Base-by-base conservation (phyloP, 2,888 invertebrate species). In the Hydrotaea cyrtoneurina region DNA sequence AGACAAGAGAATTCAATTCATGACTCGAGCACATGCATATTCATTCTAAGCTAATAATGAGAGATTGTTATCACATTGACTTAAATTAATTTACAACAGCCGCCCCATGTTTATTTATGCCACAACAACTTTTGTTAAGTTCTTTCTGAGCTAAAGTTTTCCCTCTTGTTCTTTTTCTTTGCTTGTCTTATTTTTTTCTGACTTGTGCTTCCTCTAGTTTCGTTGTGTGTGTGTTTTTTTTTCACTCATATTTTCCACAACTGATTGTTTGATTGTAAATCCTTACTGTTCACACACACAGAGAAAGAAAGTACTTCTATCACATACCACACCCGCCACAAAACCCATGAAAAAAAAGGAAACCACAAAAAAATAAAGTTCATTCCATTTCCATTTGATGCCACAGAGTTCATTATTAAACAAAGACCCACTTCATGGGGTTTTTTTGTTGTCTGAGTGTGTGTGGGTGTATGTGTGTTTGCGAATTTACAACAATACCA, bases 11-110 rank as follows among this genome's bases (percentile, higher is more conserved):
- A 75, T 75, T 78, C 69, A 39, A 72, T 69, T 77, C 64, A 77
- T 57, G 39, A 31, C 55, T 71, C 66, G 57, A 73, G 57, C n/a
- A 62, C 76, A 71, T 78, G 71, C 71, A 43, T 46, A 53, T 62
- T 74, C 66, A 73, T 62, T 69, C 31, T 69, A 23, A 57, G 72
- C 59, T 78, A 72, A 57, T 78, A 78, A 84, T 72, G 23, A 21
- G 23, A 21, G 71, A 84, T 81, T 81, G 57, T 69, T 77, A 82
- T 81, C 76, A 76, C 81, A 85, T 77, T 53, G 46, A 69, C 39
- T 79, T 84, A 59, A 81, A 76, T 81, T 79, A 79, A 53, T 81
- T 78, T 76, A 59, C 31, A 74, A 62, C 26, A 64, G 71, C 10
- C 64, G 71, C 10, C n/a, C 46, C 80, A 78, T 80, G 46, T 80